Conservation (phyloP, 1,140 invertebrate genomes). For the Polypedilum vanderplanki region DNA sequence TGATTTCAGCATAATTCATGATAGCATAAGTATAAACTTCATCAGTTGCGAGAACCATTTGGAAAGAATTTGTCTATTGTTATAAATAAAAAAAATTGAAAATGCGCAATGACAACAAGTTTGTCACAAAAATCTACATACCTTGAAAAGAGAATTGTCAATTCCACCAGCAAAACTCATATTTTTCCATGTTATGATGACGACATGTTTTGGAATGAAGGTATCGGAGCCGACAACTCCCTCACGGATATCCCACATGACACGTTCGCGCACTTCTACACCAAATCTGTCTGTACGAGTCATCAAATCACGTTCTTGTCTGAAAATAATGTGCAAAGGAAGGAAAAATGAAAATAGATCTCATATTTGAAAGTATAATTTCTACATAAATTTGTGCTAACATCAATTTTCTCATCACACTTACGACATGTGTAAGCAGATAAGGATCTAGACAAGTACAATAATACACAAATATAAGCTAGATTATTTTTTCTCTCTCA, state of each 20-base stretch:
- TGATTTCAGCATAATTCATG: slow-evolving; percentile 84
- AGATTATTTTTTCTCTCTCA: too few relatives aligned
- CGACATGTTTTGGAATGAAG: slow-evolving; percentile 81
- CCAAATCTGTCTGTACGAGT: slow-evolving; percentile 73
- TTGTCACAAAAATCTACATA: slow-evolving; percentile 43
- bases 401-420: too few relatives aligned
- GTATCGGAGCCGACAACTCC: slow-evolving; percentile 85
- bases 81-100: slow-evolving; percentile 29
- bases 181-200: slow-evolving; percentile 94
- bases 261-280: slow-evolving; percentile 74
- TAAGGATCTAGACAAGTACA: too few relatives aligned
- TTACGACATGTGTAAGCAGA: too few relatives aligned
- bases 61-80: slow-evolving; percentile 86
- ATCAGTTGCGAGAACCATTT: slow-evolving; percentile 86
- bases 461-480: too few relatives aligned
- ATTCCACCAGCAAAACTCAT: slow-evolving; percentile 86
- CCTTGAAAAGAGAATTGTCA: slow-evolving; percentile 66
- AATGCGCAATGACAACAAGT: not conserved
- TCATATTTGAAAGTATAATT: not conserved
- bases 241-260: slow-evolving; percentile 82
- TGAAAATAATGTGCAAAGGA: slow-evolving; percentile 36
- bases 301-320: slow-evolving; percentile 61
- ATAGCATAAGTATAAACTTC: slow-evolving; percentile 91
- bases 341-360: not conserved
- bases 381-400: not conserved